These are phyloP conservation scores for Thysanoteuthis rhombus DNA, from an alignment of 2,888 invertebrate genomes.

Conservation along the genomic window DNA sequence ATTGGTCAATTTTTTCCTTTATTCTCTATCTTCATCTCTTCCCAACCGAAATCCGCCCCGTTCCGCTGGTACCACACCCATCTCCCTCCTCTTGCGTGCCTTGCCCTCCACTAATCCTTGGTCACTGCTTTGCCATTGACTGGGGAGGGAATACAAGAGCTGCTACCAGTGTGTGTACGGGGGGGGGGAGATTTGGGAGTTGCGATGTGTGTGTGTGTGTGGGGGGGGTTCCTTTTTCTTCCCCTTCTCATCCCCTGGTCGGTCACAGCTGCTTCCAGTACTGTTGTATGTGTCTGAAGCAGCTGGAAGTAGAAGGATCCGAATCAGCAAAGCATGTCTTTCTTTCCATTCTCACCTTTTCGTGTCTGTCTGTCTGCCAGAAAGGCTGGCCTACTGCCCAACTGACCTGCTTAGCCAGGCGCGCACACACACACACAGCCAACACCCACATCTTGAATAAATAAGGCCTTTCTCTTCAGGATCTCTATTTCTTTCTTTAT, in stretches of 20 bases:
- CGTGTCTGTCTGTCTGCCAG: no score
- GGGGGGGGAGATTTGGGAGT: no score
- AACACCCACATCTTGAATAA: no score
- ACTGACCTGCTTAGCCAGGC: background rate
- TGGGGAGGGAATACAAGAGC: background rate
- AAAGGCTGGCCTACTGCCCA: background rate
- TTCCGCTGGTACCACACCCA: no score
- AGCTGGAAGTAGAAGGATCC: no score
- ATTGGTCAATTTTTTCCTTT: background rate
- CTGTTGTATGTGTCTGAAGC: no score
- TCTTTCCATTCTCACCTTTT: background rate
- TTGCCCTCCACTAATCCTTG: background rate
- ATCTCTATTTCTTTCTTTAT: no score
- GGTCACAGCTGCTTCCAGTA: background rate
- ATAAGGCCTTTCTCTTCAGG: no score
- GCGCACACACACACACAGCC: no score
- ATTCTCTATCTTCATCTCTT: background rate
- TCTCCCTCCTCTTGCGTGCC: background rate
- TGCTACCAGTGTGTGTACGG: background rate
- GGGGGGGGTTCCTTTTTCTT: no score
- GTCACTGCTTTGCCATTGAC: background rate
- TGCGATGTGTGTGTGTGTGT: no score
- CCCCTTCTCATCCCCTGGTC: background rate
- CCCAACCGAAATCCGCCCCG: background rate
- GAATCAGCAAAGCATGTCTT: background rate